A percentile compares a stretch with the other conserved stretches of the same genome.
These are phyloP conservation scores for Pachypeltis micranthus DNA, from an alignment of 1,140 invertebrate species.

Conservation along the genomic window DNA sequence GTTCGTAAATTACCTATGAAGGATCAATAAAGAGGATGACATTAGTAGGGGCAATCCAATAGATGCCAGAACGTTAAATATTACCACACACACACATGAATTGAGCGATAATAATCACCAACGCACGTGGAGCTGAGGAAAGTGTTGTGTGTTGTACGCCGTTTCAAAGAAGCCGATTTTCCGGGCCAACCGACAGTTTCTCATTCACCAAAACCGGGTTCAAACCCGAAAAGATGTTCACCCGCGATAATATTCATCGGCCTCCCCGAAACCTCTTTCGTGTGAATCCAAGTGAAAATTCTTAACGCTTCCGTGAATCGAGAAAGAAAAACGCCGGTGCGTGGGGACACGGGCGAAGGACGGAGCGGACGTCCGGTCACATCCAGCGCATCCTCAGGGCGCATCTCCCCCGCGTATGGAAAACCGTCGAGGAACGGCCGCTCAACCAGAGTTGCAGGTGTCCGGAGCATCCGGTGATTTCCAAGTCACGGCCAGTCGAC, in stretches of 20 bases:
- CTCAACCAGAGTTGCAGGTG: not conserved
- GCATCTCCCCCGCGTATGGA: not conserved
- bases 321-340: not conserved
- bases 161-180: not conserved
- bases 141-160: not conserved
- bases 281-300: not conserved
- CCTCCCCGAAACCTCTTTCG: not conserved
- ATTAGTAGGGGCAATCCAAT: too few relatives aligned
- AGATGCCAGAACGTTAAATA: not conserved
- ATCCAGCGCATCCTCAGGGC: not conserved
- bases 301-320: constrained; percentile 3
- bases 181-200: not conserved
- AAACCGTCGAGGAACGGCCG: not conserved
- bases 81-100: not conserved
- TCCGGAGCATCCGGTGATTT: not conserved
- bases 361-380: not conserved
- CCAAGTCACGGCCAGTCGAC: too few relatives aligned
- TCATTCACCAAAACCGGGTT: not conserved
- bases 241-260: not conserved
- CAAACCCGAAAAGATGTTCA: not conserved
- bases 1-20: too few relatives aligned
- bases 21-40: too few relatives aligned
- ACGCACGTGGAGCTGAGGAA: too few relatives aligned
- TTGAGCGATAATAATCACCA: too few relatives aligned
- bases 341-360: not conserved